Evolutionary conservation across 2,888 invertebrate genomes (phyloP).

Genomic region (Limnephilus lunatus): DNA sequence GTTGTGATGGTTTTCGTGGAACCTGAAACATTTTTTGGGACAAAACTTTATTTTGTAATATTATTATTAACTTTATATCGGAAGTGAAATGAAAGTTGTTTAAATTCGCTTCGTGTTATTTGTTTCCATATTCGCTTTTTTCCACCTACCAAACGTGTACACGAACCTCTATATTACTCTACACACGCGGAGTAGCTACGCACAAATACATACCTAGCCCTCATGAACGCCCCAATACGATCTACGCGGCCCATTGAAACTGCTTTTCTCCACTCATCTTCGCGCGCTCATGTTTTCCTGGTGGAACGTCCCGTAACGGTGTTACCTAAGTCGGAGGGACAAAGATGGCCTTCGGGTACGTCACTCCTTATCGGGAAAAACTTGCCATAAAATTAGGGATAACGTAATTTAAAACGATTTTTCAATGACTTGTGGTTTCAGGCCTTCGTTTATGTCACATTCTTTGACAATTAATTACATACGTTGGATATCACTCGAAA

Average conservation of each 20-base stretch:
- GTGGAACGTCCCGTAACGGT: slow-evolving; percentile 47
- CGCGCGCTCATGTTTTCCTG: slow-evolving; percentile 13
- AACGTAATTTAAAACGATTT: not conserved
- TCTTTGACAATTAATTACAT: too few species aligned
- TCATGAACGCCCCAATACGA: not conserved
- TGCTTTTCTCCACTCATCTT: not conserved
- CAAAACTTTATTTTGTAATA: too few species aligned
- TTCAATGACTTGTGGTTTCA: not conserved
- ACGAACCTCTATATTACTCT: not conserved
- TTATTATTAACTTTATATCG: too few species aligned
- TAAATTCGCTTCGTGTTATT: too few species aligned
- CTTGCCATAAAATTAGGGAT: not conserved
- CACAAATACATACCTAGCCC: not conserved
- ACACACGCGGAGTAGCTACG: not conserved
- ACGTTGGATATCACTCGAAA: too few species aligned
- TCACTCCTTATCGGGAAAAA: not conserved
- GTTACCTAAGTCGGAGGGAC: slow-evolving; percentile 43
- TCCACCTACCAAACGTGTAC: not conserved
- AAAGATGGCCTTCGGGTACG: not conserved
- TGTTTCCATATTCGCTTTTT: too few species aligned
- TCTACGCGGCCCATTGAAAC: not conserved
- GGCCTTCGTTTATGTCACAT: not conserved
- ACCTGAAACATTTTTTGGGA: too few species aligned
- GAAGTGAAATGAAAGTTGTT: too few species aligned
- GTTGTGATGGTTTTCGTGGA: too few species aligned